Conservation (phyloP, 2,797 vertebrate genomes). For the Potorous gilbertii region DNA sequence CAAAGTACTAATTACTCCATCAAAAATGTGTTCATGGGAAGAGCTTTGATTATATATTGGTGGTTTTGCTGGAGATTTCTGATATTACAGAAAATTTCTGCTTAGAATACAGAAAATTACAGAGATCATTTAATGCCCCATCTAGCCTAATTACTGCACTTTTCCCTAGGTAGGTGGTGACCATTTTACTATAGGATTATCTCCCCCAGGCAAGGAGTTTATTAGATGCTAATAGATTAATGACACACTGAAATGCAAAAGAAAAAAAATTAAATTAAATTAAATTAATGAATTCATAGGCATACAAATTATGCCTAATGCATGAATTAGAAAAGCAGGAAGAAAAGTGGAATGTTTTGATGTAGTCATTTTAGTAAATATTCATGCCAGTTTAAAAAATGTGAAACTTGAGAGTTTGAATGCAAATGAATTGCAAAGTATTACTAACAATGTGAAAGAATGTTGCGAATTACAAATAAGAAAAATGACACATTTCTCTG, state of each 20-base stretch:
- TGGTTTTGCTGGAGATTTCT: neutral
- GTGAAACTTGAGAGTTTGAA: neutral
- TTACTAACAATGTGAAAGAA: neutral
- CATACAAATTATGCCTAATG: neutral
- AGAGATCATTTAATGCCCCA: neutral
- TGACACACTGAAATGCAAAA: constrained; percentile 28
- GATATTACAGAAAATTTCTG: neutral
- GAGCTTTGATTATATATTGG: neutral
- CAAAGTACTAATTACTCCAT: neutral
- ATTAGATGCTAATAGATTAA: neutral
- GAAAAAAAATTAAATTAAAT: neutral
- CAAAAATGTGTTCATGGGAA: neutral
- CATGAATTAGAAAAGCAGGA: neutral
- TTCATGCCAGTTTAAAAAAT: constrained; percentile 23
- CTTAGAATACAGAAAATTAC: neutral
- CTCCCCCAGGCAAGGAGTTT: neutral
- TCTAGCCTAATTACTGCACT: neutral
- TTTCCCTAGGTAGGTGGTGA: neutral
- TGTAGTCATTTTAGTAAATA: neutral
- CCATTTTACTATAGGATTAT: neutral
- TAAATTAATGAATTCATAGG: neutral
- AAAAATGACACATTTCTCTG: neutral
- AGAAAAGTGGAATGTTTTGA: neutral
- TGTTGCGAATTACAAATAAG: neutral
- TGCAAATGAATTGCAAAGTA: neutral